phyloP scores from a whole-genome alignment of 2,113 vertebrate species.

The Tretioscincus oriximinensis region DNA sequence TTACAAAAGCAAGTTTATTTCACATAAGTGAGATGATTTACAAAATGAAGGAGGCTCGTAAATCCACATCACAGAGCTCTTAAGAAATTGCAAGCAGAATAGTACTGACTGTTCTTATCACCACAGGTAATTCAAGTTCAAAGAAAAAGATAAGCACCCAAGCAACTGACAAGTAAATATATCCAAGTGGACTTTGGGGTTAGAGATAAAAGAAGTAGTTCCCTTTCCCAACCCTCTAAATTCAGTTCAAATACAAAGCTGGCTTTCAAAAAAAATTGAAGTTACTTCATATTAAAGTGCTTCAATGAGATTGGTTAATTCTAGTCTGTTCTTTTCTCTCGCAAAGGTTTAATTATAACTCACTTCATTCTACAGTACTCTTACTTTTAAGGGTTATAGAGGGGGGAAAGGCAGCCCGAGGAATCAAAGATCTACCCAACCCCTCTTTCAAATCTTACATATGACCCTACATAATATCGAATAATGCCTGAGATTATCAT shows the following conservation, averaged over 20 bases:
- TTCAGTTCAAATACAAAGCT: constrained; percentile 3
- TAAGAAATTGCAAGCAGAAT: neutral
- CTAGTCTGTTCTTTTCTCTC: constrained; percentile 40
- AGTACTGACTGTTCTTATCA: neutral
- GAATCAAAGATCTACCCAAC: neutral
- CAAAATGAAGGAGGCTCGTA: neutral
- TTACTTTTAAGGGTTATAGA: constrained; percentile 3
- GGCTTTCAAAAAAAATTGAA: constrained; percentile 39
- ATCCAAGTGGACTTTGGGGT: constrained; percentile 10
- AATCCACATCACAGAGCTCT: neutral
- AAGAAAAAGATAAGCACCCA: constrained; percentile 38
- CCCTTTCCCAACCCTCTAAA: neutral
- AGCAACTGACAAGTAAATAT: neutral
- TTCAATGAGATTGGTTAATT: constrained; percentile 28
- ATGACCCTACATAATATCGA: neutral
- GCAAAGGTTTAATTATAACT: constrained; percentile 46
- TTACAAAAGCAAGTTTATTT: neutral
- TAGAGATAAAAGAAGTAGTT: constrained; percentile 5
- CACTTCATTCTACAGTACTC: constrained; percentile 46
- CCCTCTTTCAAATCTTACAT: neutral
- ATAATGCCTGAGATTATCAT: too few relatives aligned
- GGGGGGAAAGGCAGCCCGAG: neutral
- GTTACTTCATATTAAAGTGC: constrained; percentile 15
- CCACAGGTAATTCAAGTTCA: neutral
- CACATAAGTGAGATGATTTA: neutral